phyloP scores from a whole-genome alignment of 2,113 vertebrate species.

The Sciurus niger region DNA sequence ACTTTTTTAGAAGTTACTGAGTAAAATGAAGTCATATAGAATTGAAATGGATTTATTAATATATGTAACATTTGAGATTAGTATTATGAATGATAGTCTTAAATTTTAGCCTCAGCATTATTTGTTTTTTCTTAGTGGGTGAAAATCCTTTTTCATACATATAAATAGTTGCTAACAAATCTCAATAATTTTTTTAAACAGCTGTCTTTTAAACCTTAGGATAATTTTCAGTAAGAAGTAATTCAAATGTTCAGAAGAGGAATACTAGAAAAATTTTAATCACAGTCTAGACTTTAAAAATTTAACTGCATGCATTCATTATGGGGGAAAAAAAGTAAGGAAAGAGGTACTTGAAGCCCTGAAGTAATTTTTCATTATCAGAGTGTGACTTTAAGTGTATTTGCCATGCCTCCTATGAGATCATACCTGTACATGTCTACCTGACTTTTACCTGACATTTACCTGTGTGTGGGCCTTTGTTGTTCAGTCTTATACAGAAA shows the following conservation, averaged over 20 bases:
- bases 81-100: neutral
- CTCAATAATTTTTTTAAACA: conserved; percentile 26
- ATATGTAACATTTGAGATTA: neutral
- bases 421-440: neutral
- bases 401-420: neutral
- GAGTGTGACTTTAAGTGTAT: neutral
- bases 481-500: neutral
- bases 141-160: conserved; percentile 24
- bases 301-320: neutral
- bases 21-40: conserved; percentile 14
- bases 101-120: conserved; percentile 11
- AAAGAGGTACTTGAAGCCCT: neutral
- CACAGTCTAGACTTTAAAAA: neutral
- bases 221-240: conserved; percentile 40
- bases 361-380: neutral
- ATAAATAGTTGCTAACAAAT: neutral
- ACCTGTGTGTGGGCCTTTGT: neutral
- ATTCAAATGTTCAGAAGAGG: neutral
- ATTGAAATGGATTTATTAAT: neutral
- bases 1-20: neutral
- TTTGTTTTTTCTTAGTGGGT: conserved; percentile 8
- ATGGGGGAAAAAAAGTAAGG: neutral
- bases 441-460: neutral
- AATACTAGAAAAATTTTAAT: conserved; percentile 38
- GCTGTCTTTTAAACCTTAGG: neutral